Evolutionary conservation across 2,113 vertebrate genomes (phyloP), one percentile per base, ranked within the genome.

Genomic region (Ranitomeya imitator): DNA sequence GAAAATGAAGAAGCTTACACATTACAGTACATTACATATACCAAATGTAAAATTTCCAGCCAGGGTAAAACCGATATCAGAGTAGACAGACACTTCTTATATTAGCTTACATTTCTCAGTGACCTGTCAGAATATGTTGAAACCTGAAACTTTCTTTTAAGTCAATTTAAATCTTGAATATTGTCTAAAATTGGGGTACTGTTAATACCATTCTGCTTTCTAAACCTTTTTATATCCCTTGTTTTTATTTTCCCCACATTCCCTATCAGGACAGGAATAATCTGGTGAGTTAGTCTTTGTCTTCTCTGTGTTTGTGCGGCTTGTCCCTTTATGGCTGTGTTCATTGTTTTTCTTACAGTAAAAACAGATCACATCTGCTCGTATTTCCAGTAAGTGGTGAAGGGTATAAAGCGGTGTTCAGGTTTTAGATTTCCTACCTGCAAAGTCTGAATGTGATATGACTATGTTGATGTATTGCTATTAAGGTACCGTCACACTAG

Each of bases 181-280:
- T 37, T 71, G 69, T 31, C 13, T 71, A 23, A 71, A 18, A 51
- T 9, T 54, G 14, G 51, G 52, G 2, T 79, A 18, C 78, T 26
- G 78, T 80, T 14, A 54, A 23, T 59, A 57, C n/a, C 21, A 6
- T 18, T 2, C 79, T 76, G 3, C 13, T 51, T n/a, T 76, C 74
- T 61, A 83, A 78, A 86, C 45, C 55, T 63, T 6, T 60, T 94
- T 91, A 90, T 94, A 90, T 94, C 84, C 93, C 89, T 95, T 87
- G 93, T 90, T 94, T 94, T 92, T 95, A 91, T 95, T 92, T 90
- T 93, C 92, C 95, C 90, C 91, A 94, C 92, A 94, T 94, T 95
- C 95, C 93, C 94, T 94, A 96, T 97, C 97, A 99, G 97, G 98
- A 99, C 96, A 99, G 97, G 96, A 99, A 99, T 96, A 99, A 95